phyloP scores from a whole-genome alignment of 1,140 invertebrate genomes.

The Danaus melanippus region DNA sequence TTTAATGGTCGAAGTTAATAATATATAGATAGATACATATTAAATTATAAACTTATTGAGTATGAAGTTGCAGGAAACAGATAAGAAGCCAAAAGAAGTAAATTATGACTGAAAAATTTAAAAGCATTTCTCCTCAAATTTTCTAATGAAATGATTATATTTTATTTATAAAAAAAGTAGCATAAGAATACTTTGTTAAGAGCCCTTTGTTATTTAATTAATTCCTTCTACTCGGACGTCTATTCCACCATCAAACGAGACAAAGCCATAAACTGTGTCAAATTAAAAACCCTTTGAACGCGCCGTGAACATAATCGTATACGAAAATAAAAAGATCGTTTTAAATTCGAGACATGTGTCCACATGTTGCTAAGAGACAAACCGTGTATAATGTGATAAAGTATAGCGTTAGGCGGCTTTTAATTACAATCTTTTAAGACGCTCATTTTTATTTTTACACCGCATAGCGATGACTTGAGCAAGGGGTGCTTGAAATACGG shows the following conservation, averaged over 20 bases:
- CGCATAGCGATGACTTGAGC: conserved; percentile 24
- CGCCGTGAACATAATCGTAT: conserved; percentile 59
- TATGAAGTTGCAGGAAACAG: no score
- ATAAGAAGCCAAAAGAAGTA: no score
- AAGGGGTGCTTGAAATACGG: conserved; percentile 22
- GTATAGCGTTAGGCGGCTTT: conserved; percentile 34
- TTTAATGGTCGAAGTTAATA: no score
- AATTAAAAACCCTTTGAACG: conserved; percentile 67
- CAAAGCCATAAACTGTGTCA: conserved; percentile 64
- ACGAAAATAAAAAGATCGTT: conserved; percentile 51
- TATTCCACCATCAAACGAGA: conserved; percentile 44
- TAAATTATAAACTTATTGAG: no score
- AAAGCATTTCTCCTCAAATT: no score
- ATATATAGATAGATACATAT: no score
- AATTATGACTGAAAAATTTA: no score
- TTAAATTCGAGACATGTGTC: conserved; percentile 63
- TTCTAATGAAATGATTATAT: no score
- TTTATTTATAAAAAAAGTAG: conserved; percentile 11
- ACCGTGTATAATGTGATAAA: conserved; percentile 64
- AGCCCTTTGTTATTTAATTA: conserved; percentile 45
- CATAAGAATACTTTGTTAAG: conserved; percentile 14
- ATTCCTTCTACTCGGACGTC: conserved; percentile 31
- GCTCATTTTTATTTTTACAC: conserved; percentile 32
- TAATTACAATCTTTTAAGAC: conserved; percentile 39
- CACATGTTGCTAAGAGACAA: conserved; percentile 55